Evolutionary conservation across 2,113 vertebrate species (phyloP).

Genomic region (Callospermophilus lateralis): DNA sequence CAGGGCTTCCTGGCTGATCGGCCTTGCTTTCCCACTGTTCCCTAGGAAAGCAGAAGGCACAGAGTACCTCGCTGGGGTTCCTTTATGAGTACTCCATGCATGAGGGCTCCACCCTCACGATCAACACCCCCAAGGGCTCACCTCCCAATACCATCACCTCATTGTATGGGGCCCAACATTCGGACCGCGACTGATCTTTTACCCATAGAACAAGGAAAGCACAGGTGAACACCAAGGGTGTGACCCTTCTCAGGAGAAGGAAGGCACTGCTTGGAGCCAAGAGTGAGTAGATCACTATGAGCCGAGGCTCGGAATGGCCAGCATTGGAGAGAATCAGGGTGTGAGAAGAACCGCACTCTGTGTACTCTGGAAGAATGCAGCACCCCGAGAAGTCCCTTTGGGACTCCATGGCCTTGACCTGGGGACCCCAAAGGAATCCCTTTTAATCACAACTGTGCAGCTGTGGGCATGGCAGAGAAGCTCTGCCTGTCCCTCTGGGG

Average conservation of each 20-base stretch:
- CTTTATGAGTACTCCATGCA: background rate
- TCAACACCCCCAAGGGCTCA: background rate
- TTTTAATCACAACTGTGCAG: background rate
- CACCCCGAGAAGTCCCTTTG: fast-evolving
- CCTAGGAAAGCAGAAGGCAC: background rate
- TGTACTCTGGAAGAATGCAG: background rate
- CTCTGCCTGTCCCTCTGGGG: fast-evolving
- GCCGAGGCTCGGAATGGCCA: fast-evolving
- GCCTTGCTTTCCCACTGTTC: background rate
- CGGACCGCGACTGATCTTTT: background rate
- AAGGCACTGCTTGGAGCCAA: background rate
- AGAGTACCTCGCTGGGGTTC: background rate
- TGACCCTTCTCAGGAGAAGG: background rate
- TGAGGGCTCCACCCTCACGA: background rate
- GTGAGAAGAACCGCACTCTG: too few relatives aligned
- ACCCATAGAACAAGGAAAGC: background rate
- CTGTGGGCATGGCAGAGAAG: background rate
- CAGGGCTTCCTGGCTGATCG: background rate
- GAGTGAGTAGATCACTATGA: background rate
- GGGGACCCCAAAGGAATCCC: background rate
- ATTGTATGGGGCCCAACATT: background rate
- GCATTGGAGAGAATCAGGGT: fast-evolving
- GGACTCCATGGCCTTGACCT: too few relatives aligned
- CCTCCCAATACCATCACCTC: background rate
- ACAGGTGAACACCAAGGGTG: too few relatives aligned